Evolutionary conservation across 2,113 vertebrate species (phyloP), one percentile per base, ranked within the genome.

Genomic region (Gymnocephalus cernua): DNA sequence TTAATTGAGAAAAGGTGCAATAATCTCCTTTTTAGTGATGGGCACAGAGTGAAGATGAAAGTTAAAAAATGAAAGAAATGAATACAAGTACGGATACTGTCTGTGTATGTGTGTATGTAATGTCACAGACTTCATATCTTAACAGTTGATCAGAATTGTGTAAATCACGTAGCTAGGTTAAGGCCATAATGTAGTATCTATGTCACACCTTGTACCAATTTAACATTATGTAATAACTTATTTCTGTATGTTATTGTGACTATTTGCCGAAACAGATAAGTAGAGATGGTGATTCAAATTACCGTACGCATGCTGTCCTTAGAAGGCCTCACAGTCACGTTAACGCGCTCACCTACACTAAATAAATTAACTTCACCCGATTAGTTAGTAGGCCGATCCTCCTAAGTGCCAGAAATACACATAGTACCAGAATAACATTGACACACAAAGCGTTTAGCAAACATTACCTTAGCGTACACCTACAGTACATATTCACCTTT

Each of bases 301-400:
- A 35, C 51, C 14, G 25, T 18, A 1, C 15, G 1, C 18, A 35
- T 4, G 25, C 51, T 48, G 16, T 50, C 74, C 35, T 78, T 56
- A 48, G 35, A 77, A 35, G 38, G 64, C 38, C 51, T 74, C 74
- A 81, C 10, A 63, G 68, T 71, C 71, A 81, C 41, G 58, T 84
- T 83, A 89, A 78, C 51, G 56, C 5, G 18, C 51, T 77, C 86
- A 92, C 69, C 72, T 75, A 32, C 15, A 45, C 80, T 91, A 86
- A 94, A 32, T 84, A 19, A 89, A 85, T 93, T 90, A 89, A 88
- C 85, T 83, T 67, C 50, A 84, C 77, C 83, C 69, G 62, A 35
- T 88, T 88, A 87, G 62, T 67, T 58, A 41, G 73, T 50, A 23
- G 74, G 63, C 47, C 19, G 13, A 89, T 82, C 81, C 53, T 82